phyloP scores from a whole-genome alignment of 2,113 vertebrate genomes.

The Columba janthina region DNA sequence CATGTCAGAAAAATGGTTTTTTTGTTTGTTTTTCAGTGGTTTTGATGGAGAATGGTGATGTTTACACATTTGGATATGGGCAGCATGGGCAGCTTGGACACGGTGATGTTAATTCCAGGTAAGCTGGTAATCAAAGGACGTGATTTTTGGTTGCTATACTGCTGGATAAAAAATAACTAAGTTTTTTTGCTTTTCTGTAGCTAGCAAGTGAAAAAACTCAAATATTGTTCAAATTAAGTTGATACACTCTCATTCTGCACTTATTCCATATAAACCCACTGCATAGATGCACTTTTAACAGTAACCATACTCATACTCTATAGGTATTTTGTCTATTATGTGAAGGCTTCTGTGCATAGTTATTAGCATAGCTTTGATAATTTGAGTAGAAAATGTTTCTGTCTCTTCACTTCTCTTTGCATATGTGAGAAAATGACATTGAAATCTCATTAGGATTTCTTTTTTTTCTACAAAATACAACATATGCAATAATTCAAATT shows the following conservation, averaged over 20 bases:
- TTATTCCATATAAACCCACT: neutral
- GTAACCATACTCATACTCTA: neutral
- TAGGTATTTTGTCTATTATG: neutral
- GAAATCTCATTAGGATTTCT: neutral
- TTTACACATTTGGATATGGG: slow-evolving; percentile 97
- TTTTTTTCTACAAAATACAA: neutral
- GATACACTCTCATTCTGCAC: neutral
- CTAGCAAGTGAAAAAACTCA: neutral
- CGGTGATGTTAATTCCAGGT: slow-evolving; percentile 98
- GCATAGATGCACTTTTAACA: neutral
- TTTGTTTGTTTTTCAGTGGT: slow-evolving; percentile 83
- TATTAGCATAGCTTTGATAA: neutral
- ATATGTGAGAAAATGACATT: neutral
- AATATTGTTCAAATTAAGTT: neutral
- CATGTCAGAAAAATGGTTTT: neutral
- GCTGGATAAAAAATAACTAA: neutral
- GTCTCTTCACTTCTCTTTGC: neutral
- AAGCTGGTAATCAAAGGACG: neutral
- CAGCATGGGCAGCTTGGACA: slow-evolving; percentile 98
- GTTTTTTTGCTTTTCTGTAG: neutral
- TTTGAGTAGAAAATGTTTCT: neutral
- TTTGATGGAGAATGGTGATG: slow-evolving; percentile 98
- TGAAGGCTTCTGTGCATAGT: neutral
- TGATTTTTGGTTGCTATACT: neutral
- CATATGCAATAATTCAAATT: neutral